Percentiles rank a stretch among this genome's conserved stretches.
These are phyloP conservation scores for Abrostola tripartita DNA, from an alignment of 2,888 invertebrate species.

Conservation along the genomic window DNA sequence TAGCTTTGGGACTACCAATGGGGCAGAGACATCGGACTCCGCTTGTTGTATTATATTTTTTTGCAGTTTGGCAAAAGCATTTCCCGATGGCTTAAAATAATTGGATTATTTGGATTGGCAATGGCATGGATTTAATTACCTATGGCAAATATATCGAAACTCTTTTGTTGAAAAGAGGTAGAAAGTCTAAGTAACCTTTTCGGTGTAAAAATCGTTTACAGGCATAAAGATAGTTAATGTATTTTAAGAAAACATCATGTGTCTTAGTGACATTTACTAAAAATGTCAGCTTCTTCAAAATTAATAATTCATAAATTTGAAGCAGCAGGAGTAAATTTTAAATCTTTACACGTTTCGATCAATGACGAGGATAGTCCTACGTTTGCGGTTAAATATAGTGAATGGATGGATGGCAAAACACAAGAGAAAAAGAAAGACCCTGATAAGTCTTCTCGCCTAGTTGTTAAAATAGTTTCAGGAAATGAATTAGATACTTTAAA, in stretches of 20 bases:
- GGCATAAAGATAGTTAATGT: background rate
- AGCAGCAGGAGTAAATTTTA: slow-evolving; percentile 69
- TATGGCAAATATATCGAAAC: background rate
- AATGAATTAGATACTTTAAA: slow-evolving; percentile 71
- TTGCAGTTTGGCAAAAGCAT: no score
- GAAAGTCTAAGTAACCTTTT: slow-evolving; percentile 14
- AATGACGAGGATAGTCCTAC: slow-evolving; percentile 64
- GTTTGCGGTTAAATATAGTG: slow-evolving; percentile 67
- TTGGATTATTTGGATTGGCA: no score
- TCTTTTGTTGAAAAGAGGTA: background rate
- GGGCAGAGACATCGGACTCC: no score
- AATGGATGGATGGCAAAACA: slow-evolving; percentile 75
- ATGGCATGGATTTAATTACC: no score
- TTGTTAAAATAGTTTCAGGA: slow-evolving; percentile 78
- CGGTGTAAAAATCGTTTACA: background rate
- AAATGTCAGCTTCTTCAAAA: slow-evolving; percentile 79
- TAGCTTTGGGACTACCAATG: no score
- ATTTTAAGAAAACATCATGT: slow-evolving; percentile 30
- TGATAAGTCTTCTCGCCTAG: slow-evolving; percentile 74
- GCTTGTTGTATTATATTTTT: no score
- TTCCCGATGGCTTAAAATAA: background rate
- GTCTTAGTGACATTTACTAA: slow-evolving; percentile 55
- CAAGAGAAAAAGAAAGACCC: slow-evolving; percentile 67
- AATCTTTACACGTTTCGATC: slow-evolving; percentile 76
- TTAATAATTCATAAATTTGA: slow-evolving; percentile 83